phyloP scores from a whole-genome alignment of 2,797 vertebrate species.

The Falco concolor region DNA sequence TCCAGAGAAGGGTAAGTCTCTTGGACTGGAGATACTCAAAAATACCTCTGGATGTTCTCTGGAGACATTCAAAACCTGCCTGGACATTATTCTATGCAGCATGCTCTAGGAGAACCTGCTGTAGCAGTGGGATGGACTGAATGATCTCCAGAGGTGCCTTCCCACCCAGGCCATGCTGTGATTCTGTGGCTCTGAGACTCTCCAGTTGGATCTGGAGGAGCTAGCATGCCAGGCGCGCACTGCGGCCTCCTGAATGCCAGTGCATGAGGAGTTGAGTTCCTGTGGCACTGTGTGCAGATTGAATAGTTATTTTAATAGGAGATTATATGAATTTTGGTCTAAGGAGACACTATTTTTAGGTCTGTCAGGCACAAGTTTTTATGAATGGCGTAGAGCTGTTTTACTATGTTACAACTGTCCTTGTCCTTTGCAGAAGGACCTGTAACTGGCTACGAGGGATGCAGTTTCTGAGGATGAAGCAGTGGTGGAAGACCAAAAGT shows the following conservation, averaged over 20 bases:
- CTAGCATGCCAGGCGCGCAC: rapidly evolving
- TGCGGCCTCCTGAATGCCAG: rapidly evolving
- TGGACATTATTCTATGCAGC: too few species aligned
- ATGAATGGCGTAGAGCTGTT: background rate
- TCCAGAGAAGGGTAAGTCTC: background rate
- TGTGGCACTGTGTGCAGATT: background rate
- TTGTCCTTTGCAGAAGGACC: background rate
- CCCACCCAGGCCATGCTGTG: too few species aligned
- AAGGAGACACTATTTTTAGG: rapidly evolving
- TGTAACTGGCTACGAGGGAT: rapidly evolving
- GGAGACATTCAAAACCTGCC: too few species aligned
- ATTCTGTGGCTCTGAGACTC: background rate
- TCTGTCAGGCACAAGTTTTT: background rate
- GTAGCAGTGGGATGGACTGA: too few species aligned
- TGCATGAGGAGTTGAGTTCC: rapidly evolving
- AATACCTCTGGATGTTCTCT: too few species aligned
- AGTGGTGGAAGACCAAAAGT: background rate
- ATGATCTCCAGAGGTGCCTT: too few species aligned
- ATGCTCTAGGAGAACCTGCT: too few species aligned
- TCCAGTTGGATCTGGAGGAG: rapidly evolving
- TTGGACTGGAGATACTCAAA: too few species aligned
- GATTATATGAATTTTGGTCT: rapidly evolving
- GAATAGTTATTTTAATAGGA: background rate
- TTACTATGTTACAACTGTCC: rapidly evolving
- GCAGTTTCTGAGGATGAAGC: background rate